A percentile compares a stretch with the other conserved stretches of the same genome.
phyloP scores from a whole-genome alignment of 2,888 invertebrate species.

The Pterostichus madidus region DNA sequence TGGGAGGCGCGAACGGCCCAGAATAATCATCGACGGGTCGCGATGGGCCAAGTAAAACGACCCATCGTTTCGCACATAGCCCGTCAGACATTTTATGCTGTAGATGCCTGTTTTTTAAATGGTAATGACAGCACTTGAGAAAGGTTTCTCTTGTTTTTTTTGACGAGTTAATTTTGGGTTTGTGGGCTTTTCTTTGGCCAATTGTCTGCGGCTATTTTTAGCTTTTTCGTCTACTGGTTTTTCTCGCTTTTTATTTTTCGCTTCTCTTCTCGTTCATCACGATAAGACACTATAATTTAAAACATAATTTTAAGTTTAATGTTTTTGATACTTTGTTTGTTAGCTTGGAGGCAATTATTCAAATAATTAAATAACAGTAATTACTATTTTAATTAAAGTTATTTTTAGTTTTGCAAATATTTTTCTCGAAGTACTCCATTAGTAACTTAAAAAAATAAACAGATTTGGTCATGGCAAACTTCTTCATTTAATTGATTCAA shows the following conservation, averaged over 20 bases:
- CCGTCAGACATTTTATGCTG: constrained; percentile 54
- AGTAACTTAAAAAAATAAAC: no score
- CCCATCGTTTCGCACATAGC: constrained; percentile 49
- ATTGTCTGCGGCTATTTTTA: constrained; percentile 49
- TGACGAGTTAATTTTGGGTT: constrained; percentile 58
- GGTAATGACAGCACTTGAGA: constrained; percentile 62
- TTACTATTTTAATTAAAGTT: no score
- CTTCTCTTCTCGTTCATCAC: neutral
- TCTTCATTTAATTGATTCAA: no score
- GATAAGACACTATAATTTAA: neutral
- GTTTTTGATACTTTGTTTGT: neutral
- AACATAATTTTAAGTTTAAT: neutral
- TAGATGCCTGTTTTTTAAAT: constrained; percentile 47
- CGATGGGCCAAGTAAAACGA: constrained; percentile 38
- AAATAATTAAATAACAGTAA: no score
- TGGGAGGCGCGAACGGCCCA: constrained; percentile 58
- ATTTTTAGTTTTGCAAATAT: no score
- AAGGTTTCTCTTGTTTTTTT: constrained; percentile 46
- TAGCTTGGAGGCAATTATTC: neutral
- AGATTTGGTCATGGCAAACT: no score
- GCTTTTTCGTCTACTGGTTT: constrained; percentile 15
- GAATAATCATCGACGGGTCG: constrained; percentile 20
- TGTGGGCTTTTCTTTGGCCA: constrained; percentile 30
- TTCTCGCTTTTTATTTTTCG: constrained; percentile 28
- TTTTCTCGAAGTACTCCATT: no score